phyloP scores from a whole-genome alignment of 1,140 invertebrate species.

The Oreohelix idahoensis region DNA sequence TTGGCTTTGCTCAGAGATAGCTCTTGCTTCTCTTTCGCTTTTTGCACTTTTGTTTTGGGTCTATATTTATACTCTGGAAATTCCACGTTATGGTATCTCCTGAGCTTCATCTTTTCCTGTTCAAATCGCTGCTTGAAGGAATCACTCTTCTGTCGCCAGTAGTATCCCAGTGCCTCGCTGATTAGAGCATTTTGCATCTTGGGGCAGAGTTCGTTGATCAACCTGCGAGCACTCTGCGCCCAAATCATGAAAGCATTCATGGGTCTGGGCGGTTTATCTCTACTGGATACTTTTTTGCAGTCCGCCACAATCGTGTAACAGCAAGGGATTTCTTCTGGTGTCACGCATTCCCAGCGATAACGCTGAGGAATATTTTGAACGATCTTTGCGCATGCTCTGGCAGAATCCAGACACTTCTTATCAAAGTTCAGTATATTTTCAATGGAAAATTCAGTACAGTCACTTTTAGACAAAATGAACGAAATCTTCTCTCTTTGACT shows the following conservation, averaged over 20 bases:
- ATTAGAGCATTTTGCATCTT: conserved; percentile 38
- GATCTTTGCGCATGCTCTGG: conserved; percentile 30
- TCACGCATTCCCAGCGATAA: conserved; percentile 36
- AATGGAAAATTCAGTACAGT: conserved; percentile 22
- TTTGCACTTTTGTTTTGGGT: conserved; percentile 40
- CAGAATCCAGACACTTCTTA: conserved; percentile 10
- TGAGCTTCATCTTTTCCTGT: conserved; percentile 34
- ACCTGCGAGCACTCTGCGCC: conserved; percentile 32
- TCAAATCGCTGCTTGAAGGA: conserved; percentile 27
- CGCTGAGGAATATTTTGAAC: conserved; percentile 36
- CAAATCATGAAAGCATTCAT: conserved; percentile 44
- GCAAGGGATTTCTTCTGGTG: conserved; percentile 30
- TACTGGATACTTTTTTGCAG: conserved; percentile 29
- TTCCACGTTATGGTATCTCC: conserved; percentile 29
- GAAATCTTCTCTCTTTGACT: conserved; percentile 28
- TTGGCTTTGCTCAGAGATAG: conserved; percentile 26
- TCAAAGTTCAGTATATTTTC: conserved; percentile 34
- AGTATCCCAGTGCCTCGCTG: conserved; percentile 29
- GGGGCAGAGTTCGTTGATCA: conserved; percentile 39
- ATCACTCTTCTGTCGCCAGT: conserved; percentile 32
- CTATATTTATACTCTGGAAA: conserved; percentile 40
- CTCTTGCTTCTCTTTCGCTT: conserved; percentile 36
- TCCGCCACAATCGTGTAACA: conserved; percentile 39
- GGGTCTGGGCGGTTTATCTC: conserved; percentile 34
- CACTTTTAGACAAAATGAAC: conserved; percentile 26